Evolutionary conservation across 1,140 invertebrate genomes (phyloP).

Genomic region (Trichogramma pretiosum): DNA sequence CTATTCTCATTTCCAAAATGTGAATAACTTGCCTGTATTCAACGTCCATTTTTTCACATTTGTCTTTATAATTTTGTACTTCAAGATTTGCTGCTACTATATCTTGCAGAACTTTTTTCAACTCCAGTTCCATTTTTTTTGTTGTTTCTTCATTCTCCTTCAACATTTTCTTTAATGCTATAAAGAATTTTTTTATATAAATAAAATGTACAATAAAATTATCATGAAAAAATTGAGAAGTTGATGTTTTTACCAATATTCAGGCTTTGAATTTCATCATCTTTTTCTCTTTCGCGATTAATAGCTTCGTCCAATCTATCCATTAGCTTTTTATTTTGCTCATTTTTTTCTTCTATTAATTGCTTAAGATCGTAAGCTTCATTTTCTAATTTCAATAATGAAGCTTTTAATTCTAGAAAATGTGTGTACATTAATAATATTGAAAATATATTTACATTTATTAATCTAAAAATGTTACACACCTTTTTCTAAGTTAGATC

Average conservation of each 20-base stretch:
- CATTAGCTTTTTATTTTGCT: slow-evolving; percentile 5
- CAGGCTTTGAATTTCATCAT: slow-evolving; percentile 17
- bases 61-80: slow-evolving; percentile 16
- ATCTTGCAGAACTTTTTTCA: slow-evolving; percentile 25
- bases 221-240: not conserved
- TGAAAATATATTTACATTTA: too few relatives aligned
- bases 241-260: slow-evolving; percentile 16
- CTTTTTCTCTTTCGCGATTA: slow-evolving; percentile 13
- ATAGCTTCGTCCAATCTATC: slow-evolving; percentile 1
- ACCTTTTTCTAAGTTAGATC: too few relatives aligned
- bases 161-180: not conserved
- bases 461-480: not conserved
- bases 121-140: slow-evolving; percentile 26
- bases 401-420: not conserved
- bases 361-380: not conserved
- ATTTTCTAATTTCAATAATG: slow-evolving; percentile 3
- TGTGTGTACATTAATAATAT: not conserved
- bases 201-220: not conserved
- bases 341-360: slow-evolving; percentile 3
- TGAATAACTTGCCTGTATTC: slow-evolving; percentile 19
- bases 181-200: not conserved
- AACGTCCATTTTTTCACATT: slow-evolving; percentile 20
- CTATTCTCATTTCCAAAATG: slow-evolving; percentile 17
- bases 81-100: slow-evolving; percentile 19
- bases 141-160: slow-evolving; percentile 10